Evolutionary conservation across 2,113 vertebrate genomes (phyloP), one percentile per base, ranked within the genome.

Genomic region (Lepus americanus): DNA sequence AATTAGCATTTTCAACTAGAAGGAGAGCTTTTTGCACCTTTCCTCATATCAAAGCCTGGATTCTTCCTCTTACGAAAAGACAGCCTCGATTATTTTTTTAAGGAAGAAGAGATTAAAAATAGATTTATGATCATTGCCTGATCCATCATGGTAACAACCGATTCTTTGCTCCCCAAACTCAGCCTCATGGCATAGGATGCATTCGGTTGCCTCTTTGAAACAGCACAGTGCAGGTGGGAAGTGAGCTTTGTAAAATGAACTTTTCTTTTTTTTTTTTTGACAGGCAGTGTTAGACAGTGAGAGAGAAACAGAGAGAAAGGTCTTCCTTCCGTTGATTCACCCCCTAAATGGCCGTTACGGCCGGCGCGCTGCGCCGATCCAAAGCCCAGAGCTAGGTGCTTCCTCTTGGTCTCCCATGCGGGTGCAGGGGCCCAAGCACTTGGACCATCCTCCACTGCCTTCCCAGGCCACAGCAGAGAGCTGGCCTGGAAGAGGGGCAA

Each of bases 21-120:
- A 94, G 98, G 92, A 93, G 96, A 98, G 97, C 97, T 97, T 98
- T 98, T 98, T 97, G 98, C 97, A 98, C 97, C 97, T 98, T 92
- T 72, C 53, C 97, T 97, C 70, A 98, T 98, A 99, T 98, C 98
- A 99, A 99, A 99, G 98, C 94, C 96, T 96, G 96, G 97, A 97
- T 97, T 94, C 94, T 96, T 95, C 96, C 97, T 98, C 97, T 98
- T 98, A 96, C 97, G 98, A 98, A 98, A 98, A 98, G 98, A 98
- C 98, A 98, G 95, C 96, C 98, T 84, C 53, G 78, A 98, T 98
- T 98, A 98, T 98, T 98, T 94, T 94, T 98, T 98, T 98, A 98
- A 98, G 97, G 97, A 97, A 97, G 97, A 97, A 94, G 95, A 98
- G 98, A 98, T 98, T 97, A 98, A 98, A 97, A 98, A 98, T 98